Percentiles rank a stretch among this genome's conserved stretches.
Evolutionary conservation across 2,113 vertebrate species (phyloP).

Genomic region (Desmodus rotundus): DNA sequence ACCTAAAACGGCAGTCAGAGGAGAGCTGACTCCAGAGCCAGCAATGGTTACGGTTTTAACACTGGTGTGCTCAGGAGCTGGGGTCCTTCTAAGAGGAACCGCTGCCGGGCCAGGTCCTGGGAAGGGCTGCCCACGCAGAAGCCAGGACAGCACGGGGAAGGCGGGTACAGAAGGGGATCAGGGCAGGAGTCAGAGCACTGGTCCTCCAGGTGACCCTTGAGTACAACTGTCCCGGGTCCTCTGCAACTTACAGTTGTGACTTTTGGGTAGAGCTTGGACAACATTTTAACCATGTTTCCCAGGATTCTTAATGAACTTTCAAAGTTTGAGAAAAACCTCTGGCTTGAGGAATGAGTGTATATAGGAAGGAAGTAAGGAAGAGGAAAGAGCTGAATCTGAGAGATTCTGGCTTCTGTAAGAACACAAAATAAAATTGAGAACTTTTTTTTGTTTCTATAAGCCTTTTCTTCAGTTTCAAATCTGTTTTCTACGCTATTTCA

Average conservation of each 20-base stretch:
- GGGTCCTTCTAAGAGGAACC: background rate
- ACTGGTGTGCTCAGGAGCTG: background rate
- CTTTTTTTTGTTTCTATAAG: background rate
- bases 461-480: background rate
- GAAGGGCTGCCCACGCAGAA: too few relatives aligned
- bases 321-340: background rate
- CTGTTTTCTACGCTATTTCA: background rate
- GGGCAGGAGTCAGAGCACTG: background rate
- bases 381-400: background rate
- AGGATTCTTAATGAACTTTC: background rate
- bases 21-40: background rate
- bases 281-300: background rate
- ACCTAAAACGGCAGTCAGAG: background rate
- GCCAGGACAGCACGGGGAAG: background rate
- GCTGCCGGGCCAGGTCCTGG: background rate
- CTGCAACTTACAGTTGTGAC: background rate
- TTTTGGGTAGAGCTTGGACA: background rate
- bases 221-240: too few relatives aligned
- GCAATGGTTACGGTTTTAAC: background rate
- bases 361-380: background rate
- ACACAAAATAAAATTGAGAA: background rate
- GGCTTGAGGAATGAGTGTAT: background rate
- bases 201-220: background rate
- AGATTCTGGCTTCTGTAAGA: background rate
- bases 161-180: background rate